Base-by-base conservation (phyloP, 2,113 vertebrate genomes). In the Neolamprologus devosi region DNA sequence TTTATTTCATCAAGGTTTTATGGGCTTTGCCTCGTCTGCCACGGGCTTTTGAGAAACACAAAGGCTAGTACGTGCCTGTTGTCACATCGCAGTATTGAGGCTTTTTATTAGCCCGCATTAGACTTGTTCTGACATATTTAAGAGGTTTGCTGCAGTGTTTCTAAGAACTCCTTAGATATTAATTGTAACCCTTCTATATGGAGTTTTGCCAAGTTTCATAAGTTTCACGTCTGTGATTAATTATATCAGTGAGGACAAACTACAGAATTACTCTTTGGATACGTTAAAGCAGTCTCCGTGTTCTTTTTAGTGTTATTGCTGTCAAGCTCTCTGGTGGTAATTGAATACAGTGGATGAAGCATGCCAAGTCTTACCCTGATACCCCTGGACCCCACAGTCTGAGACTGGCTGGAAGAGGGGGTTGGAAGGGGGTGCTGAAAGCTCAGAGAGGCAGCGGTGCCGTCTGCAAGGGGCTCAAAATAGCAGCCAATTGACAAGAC, bases 401-500 rank as follows among this genome's bases (percentile, higher is more conserved):
- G 81, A 84, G 83, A 80, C 49, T 83, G 85, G 85, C 90, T 51
- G 26, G 26, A 51, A 49, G 23, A 23, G 16, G 45, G 73, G 84
- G 83, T 91, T 78, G 45, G 45, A 51, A 33, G 23, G 10, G 9
- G 45, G 17, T 78, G 73, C 45, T 78, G 73, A 78, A 78, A 78
- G 45, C 90, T 54, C 54, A 9, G 47, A 82, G 90, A 82, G 93
- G 88, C 93, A 91, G 94, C 89, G 92, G 92, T 94, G 95, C 92
- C 84, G 92, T 94, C 95, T 96, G 92, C 91, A 89, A 91, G 93
- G 53, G 91, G 70, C 97, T 95, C 92, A 96, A 96, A 97, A 97
- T 97, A 97, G 95, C 91, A 81, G 87, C 95, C 96, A 97, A 96
- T 91, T 96, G 97, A 95, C 94, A 92, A 96, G 97, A 97, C 96